Conservation (phyloP, 2,888 invertebrate genomes). For the Syritta pipiens region DNA sequence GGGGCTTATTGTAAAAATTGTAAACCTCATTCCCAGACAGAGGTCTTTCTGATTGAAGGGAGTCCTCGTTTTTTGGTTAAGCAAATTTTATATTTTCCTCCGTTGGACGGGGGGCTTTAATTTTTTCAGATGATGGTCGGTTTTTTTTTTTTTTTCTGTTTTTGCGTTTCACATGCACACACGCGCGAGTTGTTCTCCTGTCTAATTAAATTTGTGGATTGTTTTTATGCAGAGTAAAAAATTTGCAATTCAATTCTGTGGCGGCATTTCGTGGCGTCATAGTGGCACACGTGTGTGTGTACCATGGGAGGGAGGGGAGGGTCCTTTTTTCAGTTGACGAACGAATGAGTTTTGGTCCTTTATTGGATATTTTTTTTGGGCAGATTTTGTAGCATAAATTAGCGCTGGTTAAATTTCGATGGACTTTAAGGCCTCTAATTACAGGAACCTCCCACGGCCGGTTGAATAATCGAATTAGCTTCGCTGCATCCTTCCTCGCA, state of each 20-base stretch:
- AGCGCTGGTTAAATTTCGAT: constrained; percentile 1
- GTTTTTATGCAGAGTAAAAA: constrained; percentile 66
- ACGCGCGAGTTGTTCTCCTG: constrained; percentile 60
- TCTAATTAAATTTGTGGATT: constrained; percentile 68
- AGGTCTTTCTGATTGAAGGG: constrained; percentile 46
- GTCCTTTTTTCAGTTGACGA: background rate
- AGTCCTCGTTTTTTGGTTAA: constrained; percentile 5
- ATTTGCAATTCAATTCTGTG: constrained; percentile 67
- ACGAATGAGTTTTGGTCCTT: constrained; percentile 31
- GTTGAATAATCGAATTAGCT: constrained; percentile 5
- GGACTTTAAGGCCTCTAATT: constrained; percentile 38
- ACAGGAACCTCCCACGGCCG: background rate
- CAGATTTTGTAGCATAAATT: constrained; percentile 37
- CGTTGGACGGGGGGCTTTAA: background rate
- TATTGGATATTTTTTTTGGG: constrained; percentile 22
- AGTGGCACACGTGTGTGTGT: too few species aligned
- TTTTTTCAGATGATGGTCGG: too few species aligned
- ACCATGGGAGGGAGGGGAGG: too few species aligned
- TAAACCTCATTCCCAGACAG: constrained; percentile 21
- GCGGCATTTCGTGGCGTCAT: constrained; percentile 35
- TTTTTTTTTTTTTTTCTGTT: constrained; percentile 17
- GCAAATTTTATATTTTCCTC: constrained; percentile 3
- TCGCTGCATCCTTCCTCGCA: background rate
- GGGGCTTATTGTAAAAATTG: constrained; percentile 59
- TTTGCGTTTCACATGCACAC: background rate